Base-by-base conservation (phyloP, 2,888 invertebrate genomes). In the Perizoma affinitatum region DNA sequence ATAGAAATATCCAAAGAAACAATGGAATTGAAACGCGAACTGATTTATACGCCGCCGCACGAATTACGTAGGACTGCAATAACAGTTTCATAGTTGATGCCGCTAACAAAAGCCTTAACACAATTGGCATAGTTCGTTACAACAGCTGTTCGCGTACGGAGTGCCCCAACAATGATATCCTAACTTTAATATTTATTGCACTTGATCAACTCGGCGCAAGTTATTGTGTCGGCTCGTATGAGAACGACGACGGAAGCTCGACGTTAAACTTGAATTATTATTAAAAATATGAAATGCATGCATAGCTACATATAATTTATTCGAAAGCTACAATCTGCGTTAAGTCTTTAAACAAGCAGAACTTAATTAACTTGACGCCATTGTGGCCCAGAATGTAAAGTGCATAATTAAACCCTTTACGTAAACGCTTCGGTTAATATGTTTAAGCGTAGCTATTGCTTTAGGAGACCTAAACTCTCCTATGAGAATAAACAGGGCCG, bases 121-220 rank as follows among this genome's bases (percentile, higher is more conserved):
- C 86, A 88, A 87, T 87, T 84, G 86, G 84, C 87, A 84, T 88
- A 88, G 89, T 87, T 87, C 79, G 78, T 79, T 80, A 83, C 74
- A 84, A 80, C 82, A 83, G 84, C 85, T 83, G 86, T 80, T 82
- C 81, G 79, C 73, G 78, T 76, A 80, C 79, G 74, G 79, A 78
- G 78, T 82, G 82, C 80, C 84, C 82, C 80, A 87, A 90, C 90
- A 90, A 91, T 88, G 88, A 88, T 88, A 87, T 84, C 84, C 86
- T 86, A 86, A 85, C 85, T 90, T 89, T 88, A 91, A 91, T 90
- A 91, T 91, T 90, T 90, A 91, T 91, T 86, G 86, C 86, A 87
- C 85, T 88, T 87, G 84, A 90, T 88, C 87, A 87, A 88, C 84
- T 57, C 84, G 58, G 72, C 73, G 78, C 80, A 75, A 82, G 76